Conservation (phyloP, 2,797 vertebrate species). For the Brachyrhaphis roseni region DNA sequence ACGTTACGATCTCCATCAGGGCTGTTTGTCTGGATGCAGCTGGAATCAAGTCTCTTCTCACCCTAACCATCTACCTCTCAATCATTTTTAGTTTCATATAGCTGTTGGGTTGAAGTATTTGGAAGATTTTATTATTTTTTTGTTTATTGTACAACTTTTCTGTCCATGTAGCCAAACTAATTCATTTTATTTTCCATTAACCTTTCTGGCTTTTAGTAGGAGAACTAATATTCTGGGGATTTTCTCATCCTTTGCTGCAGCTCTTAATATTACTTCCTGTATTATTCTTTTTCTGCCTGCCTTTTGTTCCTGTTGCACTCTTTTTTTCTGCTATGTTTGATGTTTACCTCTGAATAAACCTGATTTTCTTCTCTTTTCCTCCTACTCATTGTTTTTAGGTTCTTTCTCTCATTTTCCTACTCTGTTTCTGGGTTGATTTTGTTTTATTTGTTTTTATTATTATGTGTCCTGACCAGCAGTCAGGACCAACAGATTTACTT, state of each 20-base stretch:
- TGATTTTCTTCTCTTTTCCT: conserved; percentile 42
- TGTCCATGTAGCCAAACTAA: conserved; percentile 14
- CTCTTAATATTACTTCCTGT: conserved; percentile 2
- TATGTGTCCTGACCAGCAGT: no score
- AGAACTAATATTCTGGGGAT: not conserved
- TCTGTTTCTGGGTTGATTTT: conserved; percentile 1
- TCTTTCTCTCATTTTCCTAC: not conserved
- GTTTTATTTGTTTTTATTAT: no score
- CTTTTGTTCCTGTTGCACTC: conserved; percentile 41
- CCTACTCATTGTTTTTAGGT: conserved; percentile 14
- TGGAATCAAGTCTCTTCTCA: conserved; percentile 35
- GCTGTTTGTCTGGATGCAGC: conserved; percentile 41
- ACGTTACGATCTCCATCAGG: conserved; percentile 24
- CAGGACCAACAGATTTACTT: not conserved
- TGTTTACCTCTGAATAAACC: conserved; percentile 70
- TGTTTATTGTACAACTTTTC: conserved; percentile 3
- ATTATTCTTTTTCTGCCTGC: conserved; percentile 20
- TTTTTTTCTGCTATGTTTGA: conserved; percentile 57
- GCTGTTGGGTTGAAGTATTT: conserved; percentile 29
- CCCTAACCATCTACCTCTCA: conserved; percentile 80
- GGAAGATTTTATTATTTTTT: conserved; percentile 11
- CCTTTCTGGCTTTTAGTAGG: not conserved
- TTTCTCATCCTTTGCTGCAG: conserved; percentile 7
- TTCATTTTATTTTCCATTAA: conserved; percentile 11
- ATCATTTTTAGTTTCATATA: conserved; percentile 43